phyloP scores from a whole-genome alignment of 2,888 invertebrate species.

The Diaphora mendica region DNA sequence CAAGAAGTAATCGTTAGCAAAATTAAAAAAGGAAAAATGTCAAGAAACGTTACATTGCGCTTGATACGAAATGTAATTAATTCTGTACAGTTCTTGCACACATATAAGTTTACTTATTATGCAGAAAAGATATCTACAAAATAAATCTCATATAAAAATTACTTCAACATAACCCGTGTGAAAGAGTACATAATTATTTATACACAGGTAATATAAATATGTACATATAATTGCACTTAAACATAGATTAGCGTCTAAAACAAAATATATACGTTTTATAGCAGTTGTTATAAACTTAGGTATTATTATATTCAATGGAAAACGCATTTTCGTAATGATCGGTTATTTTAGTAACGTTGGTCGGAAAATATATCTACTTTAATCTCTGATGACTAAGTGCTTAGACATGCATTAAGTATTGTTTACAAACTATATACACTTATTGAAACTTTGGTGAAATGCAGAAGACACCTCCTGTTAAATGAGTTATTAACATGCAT shows the following conservation, averaged over 20 bases:
- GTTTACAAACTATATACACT: too few relatives aligned
- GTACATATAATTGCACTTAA: conserved; percentile 29
- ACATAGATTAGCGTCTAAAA: conserved; percentile 41
- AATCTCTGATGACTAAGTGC: conserved; percentile 46
- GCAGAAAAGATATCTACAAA: conserved; percentile 1
- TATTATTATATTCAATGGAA: conserved; percentile 50
- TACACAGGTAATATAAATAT: conserved; percentile 15
- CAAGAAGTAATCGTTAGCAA: too few relatives aligned
- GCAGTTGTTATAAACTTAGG: conserved; percentile 33
- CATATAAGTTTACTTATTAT: not conserved
- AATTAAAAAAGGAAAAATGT: too few relatives aligned
- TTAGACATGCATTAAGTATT: conserved; percentile 22
- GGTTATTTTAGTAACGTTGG: conserved; percentile 48
- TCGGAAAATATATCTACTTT: conserved; percentile 47
- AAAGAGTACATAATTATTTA: conserved; percentile 14
- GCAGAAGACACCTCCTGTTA: too few relatives aligned
- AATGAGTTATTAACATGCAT: too few relatives aligned
- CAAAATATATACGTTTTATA: conserved; percentile 35
- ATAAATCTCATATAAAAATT: conserved; percentile 10
- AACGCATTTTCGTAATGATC: conserved; percentile 44
- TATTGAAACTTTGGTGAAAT: too few relatives aligned
- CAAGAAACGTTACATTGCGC: not conserved
- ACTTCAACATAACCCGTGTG: conserved; percentile 7
- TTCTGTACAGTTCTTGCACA: not conserved
- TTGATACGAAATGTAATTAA: not conserved